Evolutionary conservation across 2,113 vertebrate species (phyloP).

Genomic region (Corythornis cristatus): DNA sequence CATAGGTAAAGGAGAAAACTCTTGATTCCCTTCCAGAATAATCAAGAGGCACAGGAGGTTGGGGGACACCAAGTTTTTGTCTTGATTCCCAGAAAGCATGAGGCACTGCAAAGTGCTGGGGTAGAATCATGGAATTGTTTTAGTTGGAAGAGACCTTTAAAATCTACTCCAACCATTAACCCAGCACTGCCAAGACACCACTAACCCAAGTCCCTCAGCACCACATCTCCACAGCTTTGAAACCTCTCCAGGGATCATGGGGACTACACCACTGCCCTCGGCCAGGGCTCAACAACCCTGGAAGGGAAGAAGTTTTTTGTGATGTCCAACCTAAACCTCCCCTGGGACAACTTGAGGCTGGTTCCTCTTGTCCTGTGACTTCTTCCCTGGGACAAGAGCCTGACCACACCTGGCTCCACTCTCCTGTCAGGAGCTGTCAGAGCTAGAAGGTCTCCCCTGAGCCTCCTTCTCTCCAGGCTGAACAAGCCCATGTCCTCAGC

Average conservation of each 20-base stretch:
- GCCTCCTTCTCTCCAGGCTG: not conserved
- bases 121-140: not conserved
- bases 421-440: not conserved
- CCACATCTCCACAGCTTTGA: too few relatives aligned
- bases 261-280: too few relatives aligned
- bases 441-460: not conserved
- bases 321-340: too few relatives aligned
- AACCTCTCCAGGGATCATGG: too few relatives aligned
- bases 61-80: not conserved
- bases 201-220: too few relatives aligned
- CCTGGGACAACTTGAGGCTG: too few relatives aligned
- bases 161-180: not conserved
- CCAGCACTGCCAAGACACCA: not conserved
- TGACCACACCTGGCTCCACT: not conserved
- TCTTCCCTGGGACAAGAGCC: too few relatives aligned
- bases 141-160: not conserved
- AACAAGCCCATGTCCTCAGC: not conserved
- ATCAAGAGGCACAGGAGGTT: not conserved
- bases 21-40: not conserved
- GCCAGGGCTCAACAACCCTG: too few relatives aligned
- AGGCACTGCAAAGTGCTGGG: fast-evolving
- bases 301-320: too few relatives aligned
- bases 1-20: not conserved
- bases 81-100: not conserved
- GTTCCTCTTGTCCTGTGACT: too few relatives aligned